These are phyloP conservation scores for Eulemur macaco DNA, from an alignment of 2,113 vertebrate genomes.

Conservation along the genomic window DNA sequence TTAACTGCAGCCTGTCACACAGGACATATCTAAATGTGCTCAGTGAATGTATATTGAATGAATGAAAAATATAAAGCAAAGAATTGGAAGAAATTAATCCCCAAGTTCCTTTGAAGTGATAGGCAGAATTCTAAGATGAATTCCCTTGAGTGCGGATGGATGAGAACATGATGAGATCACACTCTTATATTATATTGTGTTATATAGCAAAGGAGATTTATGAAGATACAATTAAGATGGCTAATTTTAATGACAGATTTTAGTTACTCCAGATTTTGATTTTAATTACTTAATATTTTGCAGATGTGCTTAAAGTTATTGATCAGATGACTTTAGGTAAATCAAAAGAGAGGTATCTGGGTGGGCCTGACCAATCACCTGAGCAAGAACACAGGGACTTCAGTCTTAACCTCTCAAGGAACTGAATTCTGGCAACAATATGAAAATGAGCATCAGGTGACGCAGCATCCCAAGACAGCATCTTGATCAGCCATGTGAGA, in stretches of 20 bases:
- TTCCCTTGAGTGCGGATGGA: neutral
- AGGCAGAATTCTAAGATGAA: neutral
- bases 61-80: neutral
- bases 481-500: neutral
- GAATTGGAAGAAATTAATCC: neutral
- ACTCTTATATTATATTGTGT: neutral
- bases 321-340: neutral
- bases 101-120: neutral
- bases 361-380: neutral
- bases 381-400: neutral
- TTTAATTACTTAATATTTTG: constrained; percentile 10
- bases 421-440: neutral
- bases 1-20: neutral
- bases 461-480: neutral
- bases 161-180: neutral
- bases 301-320: neutral
- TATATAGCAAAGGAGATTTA: neutral
- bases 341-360: neutral
- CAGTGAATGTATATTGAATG: neutral
- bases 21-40: neutral
- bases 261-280: neutral
- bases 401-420: neutral
- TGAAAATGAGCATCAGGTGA: neutral
- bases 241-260: neutral
- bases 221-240: neutral